Evolutionary conservation across 2,888 invertebrate species (phyloP).

Genomic region (Sarcophaga rosellei): DNA sequence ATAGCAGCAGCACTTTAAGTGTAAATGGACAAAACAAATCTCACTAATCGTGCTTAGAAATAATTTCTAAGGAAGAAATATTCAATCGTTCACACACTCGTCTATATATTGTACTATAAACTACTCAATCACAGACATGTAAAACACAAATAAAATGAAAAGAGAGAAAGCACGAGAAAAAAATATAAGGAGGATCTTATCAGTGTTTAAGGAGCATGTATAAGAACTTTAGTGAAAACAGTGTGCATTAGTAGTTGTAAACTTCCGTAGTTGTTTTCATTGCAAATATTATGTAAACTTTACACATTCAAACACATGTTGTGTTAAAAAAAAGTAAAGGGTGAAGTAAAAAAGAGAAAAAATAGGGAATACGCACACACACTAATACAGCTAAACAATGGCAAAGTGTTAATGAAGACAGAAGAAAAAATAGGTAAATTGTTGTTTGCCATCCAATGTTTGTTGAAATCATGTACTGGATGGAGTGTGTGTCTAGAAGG

Average conservation of each 20-base stretch:
- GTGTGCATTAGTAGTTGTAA: conserved; percentile 31
- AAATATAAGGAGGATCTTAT: conserved; percentile 30
- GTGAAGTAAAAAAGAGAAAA: background rate
- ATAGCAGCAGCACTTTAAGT: background rate
- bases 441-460: conserved; percentile 25
- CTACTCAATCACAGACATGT: background rate
- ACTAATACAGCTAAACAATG: background rate
- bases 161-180: background rate
- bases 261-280: conserved; percentile 11
- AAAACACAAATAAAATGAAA: background rate
- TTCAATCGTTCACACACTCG: background rate
- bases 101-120: too few relatives aligned
- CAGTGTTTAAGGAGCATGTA: conserved; percentile 36
- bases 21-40: conserved; percentile 37
- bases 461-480: background rate
- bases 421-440: conserved; percentile 42
- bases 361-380: background rate
- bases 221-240: conserved; percentile 32
- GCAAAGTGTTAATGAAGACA: conserved; percentile 18
- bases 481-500: background rate
- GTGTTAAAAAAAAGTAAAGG: background rate
- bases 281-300: conserved; percentile 33
- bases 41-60: conserved; percentile 19
- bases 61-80: conserved; percentile 1
- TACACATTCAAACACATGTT: background rate